Evolutionary conservation across 2,113 vertebrate genomes (phyloP).

Genomic region (Ranitomeya imitator): DNA sequence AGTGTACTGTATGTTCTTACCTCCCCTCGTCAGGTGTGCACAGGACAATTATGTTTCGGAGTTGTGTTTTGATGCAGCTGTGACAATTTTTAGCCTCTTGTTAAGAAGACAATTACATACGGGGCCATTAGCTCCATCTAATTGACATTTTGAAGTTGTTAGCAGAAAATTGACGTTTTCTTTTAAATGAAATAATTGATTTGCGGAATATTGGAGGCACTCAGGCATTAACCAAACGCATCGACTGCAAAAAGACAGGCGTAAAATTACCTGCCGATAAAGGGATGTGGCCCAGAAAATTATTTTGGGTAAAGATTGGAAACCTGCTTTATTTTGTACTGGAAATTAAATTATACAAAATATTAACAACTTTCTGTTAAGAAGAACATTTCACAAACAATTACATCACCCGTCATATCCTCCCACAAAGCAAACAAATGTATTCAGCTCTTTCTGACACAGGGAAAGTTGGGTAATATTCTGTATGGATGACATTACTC

Average conservation of each 20-base stretch:
- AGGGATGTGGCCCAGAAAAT: neutral
- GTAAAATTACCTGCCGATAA: neutral
- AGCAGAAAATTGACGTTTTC: constrained; percentile 23
- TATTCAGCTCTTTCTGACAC: neutral
- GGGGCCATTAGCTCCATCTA: constrained; percentile 1
- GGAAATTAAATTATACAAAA: neutral
- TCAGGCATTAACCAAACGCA: neutral
- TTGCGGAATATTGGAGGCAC: constrained; percentile 11
- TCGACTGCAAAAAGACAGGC: neutral
- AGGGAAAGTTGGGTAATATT: no score
- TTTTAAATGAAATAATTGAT: constrained; percentile 27
- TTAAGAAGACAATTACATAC: constrained; percentile 16
- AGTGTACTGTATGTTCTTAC: no score
- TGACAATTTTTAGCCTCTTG: constrained; percentile 16
- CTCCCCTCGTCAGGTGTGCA: neutral
- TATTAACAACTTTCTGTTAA: neutral
- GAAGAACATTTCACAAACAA: neutral
- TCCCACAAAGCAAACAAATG: neutral
- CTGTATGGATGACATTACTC: no score
- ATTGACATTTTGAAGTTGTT: neutral
- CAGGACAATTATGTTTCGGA: neutral
- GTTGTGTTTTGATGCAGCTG: neutral
- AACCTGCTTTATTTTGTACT: neutral
- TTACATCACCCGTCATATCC: neutral
- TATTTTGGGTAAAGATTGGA: neutral